Base-by-base conservation (phyloP, 1,140 invertebrate species). In the Neotoxoptera formosana region DNA sequence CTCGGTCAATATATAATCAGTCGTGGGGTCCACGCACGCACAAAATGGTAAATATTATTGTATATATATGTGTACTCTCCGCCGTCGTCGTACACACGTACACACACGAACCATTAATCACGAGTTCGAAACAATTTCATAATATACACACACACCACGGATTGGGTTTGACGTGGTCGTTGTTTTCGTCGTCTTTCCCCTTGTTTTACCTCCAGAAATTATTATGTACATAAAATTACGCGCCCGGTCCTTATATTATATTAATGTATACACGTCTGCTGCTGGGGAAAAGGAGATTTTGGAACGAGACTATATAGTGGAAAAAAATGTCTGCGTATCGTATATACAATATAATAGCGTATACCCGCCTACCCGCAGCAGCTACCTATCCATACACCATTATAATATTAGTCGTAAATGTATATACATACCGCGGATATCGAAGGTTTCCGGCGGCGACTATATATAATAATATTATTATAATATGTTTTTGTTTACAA, bases 211-310 rank as follows among this genome's bases (percentile, higher is more conserved):
- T 89, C 21, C 88, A 20, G 88, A 56, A 89, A 89, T 89, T 34
- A 56, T 89, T 88, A 88, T 88, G 86, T 88, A 53, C 87, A 89
- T 89, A 89, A 89, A 89, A 89, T 89, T 89, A 89, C 87, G 87
- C 86, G 47, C 11, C 30, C 47, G 17, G 45, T 48, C 30, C 47
- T 48, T 88, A 88, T 88, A 41, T 48, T 88, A 88, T 88, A 41
- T 41, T 88, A 88, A 88, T 88, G 86, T 30, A 41, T 41, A 41
- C 41, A 47, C 30, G 86, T 88, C 86, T 88, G 86, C 86, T 88
- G 86, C 41, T 41, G 41, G 86, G 30, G 47, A 88, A 88, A 88
- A 88, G 20, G 30, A 47, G 23, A 51, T 88, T 48, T 88, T n/a
- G 47, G 30, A 30, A 86, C 6, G 36, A 86, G 83, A 47, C 45